A percentile compares a stretch with the other conserved stretches of the same genome.
These are phyloP conservation scores for Tiliacea aurago DNA, from an alignment of 2,888 invertebrate species.

Conservation along the genomic window DNA sequence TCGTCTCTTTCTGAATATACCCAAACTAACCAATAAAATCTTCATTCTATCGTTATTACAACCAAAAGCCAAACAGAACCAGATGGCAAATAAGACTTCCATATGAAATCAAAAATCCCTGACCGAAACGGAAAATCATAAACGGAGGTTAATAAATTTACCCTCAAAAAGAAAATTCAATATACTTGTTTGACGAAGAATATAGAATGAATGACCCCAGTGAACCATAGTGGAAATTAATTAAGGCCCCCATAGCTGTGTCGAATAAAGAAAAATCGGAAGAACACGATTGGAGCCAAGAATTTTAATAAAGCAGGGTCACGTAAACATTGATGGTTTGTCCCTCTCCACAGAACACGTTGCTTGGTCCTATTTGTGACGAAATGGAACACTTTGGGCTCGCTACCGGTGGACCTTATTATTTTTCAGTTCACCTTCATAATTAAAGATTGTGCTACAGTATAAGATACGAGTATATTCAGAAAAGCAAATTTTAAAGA, in stretches of 20 bases:
- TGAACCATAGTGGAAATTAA: slow-evolving; percentile 81
- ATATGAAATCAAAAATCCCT: slow-evolving; percentile 59
- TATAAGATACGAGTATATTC: background rate
- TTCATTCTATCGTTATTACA: slow-evolving; percentile 25
- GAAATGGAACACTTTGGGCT: slow-evolving; percentile 21
- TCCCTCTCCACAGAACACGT: slow-evolving; percentile 59
- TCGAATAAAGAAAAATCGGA: slow-evolving; percentile 74
- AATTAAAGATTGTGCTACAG: slow-evolving; percentile 1
- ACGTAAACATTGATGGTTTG: slow-evolving; percentile 85
- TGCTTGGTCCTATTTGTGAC: slow-evolving; percentile 61
- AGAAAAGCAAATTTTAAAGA: background rate
- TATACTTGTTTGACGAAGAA: slow-evolving; percentile 69
- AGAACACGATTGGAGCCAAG: slow-evolving; percentile 79
- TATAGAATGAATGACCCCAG: slow-evolving; percentile 72
- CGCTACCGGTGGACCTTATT: slow-evolving; percentile 33
- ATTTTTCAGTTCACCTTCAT: slow-evolving; percentile 17
- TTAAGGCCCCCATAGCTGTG: slow-evolving; percentile 78
- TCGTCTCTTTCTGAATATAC: slow-evolving; percentile 17
- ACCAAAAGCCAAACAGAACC: slow-evolving; percentile 33
- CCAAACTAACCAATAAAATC: slow-evolving; percentile 45
- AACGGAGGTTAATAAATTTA: slow-evolving; percentile 56
- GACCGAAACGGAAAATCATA: slow-evolving; percentile 51
- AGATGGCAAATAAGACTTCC: slow-evolving; percentile 53
- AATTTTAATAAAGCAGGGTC: slow-evolving; percentile 88
- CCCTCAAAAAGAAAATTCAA: slow-evolving; percentile 63